phyloP scores from a whole-genome alignment of 2,113 vertebrate genomes.

The Boulengeromyrus knoepffleri region DNA sequence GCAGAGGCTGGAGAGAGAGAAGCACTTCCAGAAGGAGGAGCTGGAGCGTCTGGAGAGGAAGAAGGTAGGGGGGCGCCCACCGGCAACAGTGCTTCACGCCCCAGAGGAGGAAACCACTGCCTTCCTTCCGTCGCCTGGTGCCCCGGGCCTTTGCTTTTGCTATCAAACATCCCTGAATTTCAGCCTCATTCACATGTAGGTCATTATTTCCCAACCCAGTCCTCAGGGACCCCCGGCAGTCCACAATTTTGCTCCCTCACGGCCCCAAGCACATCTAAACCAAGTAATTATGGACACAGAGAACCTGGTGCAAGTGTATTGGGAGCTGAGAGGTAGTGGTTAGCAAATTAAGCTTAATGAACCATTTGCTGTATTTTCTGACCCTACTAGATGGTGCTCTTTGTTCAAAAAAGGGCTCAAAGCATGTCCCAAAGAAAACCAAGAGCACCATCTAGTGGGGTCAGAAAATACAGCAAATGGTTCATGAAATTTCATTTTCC shows the following conservation, averaged over 20 bases:
- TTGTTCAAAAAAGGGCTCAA: no score
- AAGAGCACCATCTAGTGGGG: no score
- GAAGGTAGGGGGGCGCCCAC: conserved; percentile 63
- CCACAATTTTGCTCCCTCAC: neutral
- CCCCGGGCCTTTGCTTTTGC: neutral
- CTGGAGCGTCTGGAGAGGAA: conserved; percentile 90
- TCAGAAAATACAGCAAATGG: no score
- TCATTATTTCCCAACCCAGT: neutral
- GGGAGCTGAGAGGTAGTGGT: neutral
- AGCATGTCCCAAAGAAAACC: no score
- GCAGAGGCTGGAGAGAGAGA: conserved; percentile 87
- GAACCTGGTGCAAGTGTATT: neutral
- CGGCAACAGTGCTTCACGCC: neutral
- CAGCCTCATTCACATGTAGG: neutral
- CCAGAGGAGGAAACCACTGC: neutral
- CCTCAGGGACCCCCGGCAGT: neutral
- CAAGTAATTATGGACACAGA: neutral
- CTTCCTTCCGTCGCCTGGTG: neutral
- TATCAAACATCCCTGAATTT: neutral
- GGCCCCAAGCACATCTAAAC: neutral
- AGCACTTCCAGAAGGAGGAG: conserved; percentile 94
- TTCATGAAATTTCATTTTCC: no score
- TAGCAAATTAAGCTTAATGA: no score
- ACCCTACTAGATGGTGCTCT: no score
- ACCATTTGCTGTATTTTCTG: no score